These are phyloP conservation scores for Macaria notata DNA, from an alignment of 2,888 invertebrate species.

Conservation along the genomic window DNA sequence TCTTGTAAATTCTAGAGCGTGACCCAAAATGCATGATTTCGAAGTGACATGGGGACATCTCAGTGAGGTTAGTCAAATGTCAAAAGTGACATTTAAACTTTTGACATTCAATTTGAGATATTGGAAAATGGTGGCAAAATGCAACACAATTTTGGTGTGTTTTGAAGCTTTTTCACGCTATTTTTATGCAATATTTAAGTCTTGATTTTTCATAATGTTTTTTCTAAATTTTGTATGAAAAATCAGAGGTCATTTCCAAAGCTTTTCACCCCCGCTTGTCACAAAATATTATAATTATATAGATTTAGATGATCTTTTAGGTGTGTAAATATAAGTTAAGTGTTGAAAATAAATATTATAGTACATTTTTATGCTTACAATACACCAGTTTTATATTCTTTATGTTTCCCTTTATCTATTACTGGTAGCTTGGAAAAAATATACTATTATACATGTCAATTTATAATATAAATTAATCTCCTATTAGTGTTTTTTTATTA, in stretches of 20 bases:
- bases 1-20: slow-evolving; percentile 74
- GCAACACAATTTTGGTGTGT: slow-evolving; percentile 34
- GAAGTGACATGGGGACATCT: slow-evolving; percentile 70
- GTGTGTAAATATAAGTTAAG: too few relatives aligned
- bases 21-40: slow-evolving; percentile 76
- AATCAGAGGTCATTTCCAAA: not conserved
- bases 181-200: slow-evolving; percentile 25
- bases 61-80: slow-evolving; percentile 71
- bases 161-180: slow-evolving; percentile 18
- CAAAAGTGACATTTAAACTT: slow-evolving; percentile 50
- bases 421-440: too few relatives aligned
- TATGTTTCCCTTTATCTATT: too few relatives aligned
- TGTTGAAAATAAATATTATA: too few relatives aligned
- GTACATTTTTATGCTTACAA: too few relatives aligned
- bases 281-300: not conserved
- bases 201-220: slow-evolving; percentile 2
- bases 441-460: too few relatives aligned
- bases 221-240: not conserved
- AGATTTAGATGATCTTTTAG: too few relatives aligned
- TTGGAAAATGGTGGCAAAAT: slow-evolving; percentile 35
- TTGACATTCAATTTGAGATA: slow-evolving; percentile 17
- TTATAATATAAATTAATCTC: too few relatives aligned
- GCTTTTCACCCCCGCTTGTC: slow-evolving; percentile 10
- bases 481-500: too few relatives aligned
- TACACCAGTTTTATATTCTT: too few relatives aligned